These are phyloP conservation scores for Heliconius ismenius DNA, from an alignment of 2,888 invertebrate species.

Conservation along the genomic window DNA sequence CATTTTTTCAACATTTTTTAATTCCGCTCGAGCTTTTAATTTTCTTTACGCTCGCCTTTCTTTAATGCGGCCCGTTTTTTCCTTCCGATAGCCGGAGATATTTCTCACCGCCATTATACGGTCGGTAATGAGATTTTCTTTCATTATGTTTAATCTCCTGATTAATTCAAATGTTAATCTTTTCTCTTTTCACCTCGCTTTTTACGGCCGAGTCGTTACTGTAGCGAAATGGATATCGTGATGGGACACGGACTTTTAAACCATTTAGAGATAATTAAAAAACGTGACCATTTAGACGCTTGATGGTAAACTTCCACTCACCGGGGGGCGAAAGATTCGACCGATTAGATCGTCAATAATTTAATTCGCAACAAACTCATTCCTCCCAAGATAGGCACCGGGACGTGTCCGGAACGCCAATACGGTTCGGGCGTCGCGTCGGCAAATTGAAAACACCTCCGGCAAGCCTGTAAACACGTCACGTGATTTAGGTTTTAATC, in stretches of 20 bases:
- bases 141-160: conserved; percentile 83
- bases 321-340: conserved; percentile 59
- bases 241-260: conserved; percentile 64
- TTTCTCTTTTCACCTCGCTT: conserved; percentile 70
- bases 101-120: conserved; percentile 80
- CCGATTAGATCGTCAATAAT: conserved; percentile 80
- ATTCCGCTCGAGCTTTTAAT: conserved; percentile 80
- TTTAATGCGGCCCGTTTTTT: conserved; percentile 67
- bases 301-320: conserved; percentile 47
- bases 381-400: conserved; percentile 75
- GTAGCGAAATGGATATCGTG: conserved; percentile 65
- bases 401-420: conserved; percentile 80
- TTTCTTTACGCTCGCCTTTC: conserved; percentile 77
- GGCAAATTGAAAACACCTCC: conserved; percentile 82
- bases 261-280: conserved; percentile 74
- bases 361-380: conserved; percentile 81
- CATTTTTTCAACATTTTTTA: conserved; percentile 81
- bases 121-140: conserved; percentile 81
- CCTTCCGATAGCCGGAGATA: conserved; percentile 68
- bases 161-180: conserved; percentile 82
- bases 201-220: conserved; percentile 69
- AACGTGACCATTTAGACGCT: conserved; percentile 65
- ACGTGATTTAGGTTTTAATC: conserved; percentile 83
- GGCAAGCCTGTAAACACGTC: conserved; percentile 81
- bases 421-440: conserved; percentile 75